A percentile compares a stretch with the other conserved stretches of the same genome.
Evolutionary conservation across 92 coral and sea anemone genomes (phyloP).

Genomic region (Nematostella vectensis): DNA sequence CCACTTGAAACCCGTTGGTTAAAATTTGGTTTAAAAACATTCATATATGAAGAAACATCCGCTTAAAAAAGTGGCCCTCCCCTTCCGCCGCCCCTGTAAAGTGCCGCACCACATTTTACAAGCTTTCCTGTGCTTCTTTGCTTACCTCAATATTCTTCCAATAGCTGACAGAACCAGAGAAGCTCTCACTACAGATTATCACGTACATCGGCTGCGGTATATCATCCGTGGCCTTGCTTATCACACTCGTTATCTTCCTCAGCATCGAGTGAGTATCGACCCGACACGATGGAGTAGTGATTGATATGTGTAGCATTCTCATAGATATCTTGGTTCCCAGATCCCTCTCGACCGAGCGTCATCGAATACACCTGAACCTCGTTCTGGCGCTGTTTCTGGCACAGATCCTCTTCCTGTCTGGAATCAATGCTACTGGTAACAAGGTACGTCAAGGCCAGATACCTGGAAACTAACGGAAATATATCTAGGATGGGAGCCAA

Average conservation of each 20-base stretch:
- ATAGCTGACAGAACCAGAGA: constrained; percentile 35
- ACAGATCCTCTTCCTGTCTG: constrained; percentile 53
- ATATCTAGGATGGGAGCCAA: too few relatives aligned
- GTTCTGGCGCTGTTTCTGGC: constrained; percentile 48
- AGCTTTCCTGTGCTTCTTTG: too few relatives aligned
- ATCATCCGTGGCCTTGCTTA: constrained; percentile 32
- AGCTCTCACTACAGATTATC: constrained; percentile 38
- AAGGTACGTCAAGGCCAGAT: constrained; percentile 34
- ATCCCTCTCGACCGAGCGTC: constrained; percentile 61
- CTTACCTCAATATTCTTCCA: too few relatives aligned
- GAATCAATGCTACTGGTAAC: constrained; percentile 38
- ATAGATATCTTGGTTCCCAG: too few relatives aligned
- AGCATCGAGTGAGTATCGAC: constrained; percentile 48
- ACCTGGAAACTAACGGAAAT: background rate
- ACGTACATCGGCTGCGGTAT: constrained; percentile 60
- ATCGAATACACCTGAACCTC: constrained; percentile 56
- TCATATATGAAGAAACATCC: too few relatives aligned
- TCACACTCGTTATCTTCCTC: constrained; percentile 33
- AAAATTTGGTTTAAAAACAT: too few relatives aligned
- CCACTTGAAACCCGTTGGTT: too few relatives aligned
- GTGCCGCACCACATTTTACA: too few relatives aligned
- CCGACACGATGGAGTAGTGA: background rate
- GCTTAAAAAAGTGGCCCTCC: too few relatives aligned
- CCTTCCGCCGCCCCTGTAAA: too few relatives aligned
- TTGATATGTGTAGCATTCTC: too few relatives aligned